Evolutionary conservation across 2,888 invertebrate species (phyloP).

Genomic region (Mesodorylaimus sp.): DNA sequence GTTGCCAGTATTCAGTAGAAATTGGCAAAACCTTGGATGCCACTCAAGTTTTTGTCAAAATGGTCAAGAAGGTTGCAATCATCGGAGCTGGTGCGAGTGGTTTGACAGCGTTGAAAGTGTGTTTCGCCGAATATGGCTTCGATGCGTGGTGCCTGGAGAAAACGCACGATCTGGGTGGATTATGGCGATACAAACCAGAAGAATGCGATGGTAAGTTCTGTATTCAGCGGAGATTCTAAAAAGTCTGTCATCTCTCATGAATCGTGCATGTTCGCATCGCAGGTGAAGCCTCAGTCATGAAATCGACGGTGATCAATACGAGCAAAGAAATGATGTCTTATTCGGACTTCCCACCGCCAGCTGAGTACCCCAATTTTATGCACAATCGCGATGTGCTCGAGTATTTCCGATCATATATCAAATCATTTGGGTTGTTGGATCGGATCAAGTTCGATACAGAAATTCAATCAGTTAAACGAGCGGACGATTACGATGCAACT

Average conservation of each 20-base stretch:
- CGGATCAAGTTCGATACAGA: slow-evolving; percentile 21
- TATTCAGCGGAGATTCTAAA: no score
- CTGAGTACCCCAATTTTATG: slow-evolving; percentile 35
- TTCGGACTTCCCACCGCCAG: slow-evolving; percentile 35
- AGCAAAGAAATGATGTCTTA: slow-evolving; percentile 32
- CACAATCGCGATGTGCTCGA: slow-evolving; percentile 27
- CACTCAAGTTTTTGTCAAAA: no score
- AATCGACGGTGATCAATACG: slow-evolving; percentile 32
- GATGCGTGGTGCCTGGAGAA: slow-evolving; percentile 30
- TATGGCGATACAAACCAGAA: slow-evolving; percentile 25
- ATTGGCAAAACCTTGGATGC: no score
- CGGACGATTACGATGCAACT: slow-evolving; percentile 23
- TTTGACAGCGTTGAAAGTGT: slow-evolving; percentile 29
- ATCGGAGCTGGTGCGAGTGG: slow-evolving; percentile 34
- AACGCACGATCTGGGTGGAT: slow-evolving; percentile 27
- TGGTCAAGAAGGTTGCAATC: slow-evolving; percentile 16
- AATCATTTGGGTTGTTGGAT: slow-evolving; percentile 16
- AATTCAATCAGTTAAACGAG: slow-evolving; percentile 18
- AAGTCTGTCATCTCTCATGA: no score
- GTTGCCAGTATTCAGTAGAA: no score
- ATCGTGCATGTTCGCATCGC: no score
- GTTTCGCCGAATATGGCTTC: slow-evolving; percentile 28
- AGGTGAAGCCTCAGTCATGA: slow-evolving; percentile 28
- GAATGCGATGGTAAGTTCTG: no score
- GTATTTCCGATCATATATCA: slow-evolving; percentile 20